These are phyloP conservation scores for Eufriesea mexicana DNA, from an alignment of 1,140 invertebrate genomes.

Conservation along the genomic window DNA sequence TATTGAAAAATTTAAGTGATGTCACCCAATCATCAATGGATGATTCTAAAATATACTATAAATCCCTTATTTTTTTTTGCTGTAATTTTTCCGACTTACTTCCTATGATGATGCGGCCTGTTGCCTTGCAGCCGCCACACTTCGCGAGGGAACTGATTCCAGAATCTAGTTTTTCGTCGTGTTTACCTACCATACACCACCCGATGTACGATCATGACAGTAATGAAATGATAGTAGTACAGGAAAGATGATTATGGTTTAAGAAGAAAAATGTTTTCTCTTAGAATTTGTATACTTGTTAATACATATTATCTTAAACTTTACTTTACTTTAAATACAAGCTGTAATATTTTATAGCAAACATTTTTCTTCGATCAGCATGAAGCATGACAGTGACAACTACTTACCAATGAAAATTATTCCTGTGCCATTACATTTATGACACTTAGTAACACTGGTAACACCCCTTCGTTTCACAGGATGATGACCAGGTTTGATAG, in stretches of 20 bases:
- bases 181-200: conserved; percentile 80
- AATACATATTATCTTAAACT: neutral
- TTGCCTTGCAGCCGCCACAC: conserved; percentile 80
- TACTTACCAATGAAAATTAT: conserved; percentile 89
- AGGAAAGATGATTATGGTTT: conserved; percentile 65
- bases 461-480: conserved; percentile 91
- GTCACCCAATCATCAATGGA: neutral
- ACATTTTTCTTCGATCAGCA: conserved; percentile 58
- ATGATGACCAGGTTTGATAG: conserved; percentile 87
- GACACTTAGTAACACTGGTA: conserved; percentile 92
- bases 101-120: conserved; percentile 80
- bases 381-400: neutral
- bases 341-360: conserved; percentile 4
- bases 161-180: conserved; percentile 80
- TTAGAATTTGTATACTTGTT: neutral
- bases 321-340: neutral
- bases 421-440: conserved; percentile 93
- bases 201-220: conserved; percentile 80
- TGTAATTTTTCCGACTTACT: conserved; percentile 79
- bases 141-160: conserved; percentile 80
- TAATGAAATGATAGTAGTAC: conserved; percentile 77
- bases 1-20: neutral
- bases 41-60: conserved; percentile 31
- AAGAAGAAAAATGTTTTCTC: conserved; percentile 56
- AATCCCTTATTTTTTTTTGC: conserved; percentile 72